Evolutionary conservation across 2,888 invertebrate species (phyloP).

Genomic region (Drosophila gaucha): DNA sequence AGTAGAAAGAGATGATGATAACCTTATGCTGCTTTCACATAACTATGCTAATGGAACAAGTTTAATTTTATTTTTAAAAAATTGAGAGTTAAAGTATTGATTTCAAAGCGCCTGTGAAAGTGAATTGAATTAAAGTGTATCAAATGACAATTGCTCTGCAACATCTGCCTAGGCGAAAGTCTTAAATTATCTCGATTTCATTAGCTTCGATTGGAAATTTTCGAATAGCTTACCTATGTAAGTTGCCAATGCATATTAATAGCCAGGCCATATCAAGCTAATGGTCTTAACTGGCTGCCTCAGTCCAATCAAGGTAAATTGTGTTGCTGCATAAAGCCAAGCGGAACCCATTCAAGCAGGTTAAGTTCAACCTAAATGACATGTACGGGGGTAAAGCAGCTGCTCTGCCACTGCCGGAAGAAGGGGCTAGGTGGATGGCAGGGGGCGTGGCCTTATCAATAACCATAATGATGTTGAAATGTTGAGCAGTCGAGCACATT

Average conservation of each 20-base stretch:
- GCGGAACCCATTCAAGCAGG: not conserved
- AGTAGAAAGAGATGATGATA: too few relatives aligned
- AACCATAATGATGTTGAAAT: slow-evolving; percentile 68
- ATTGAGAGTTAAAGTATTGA: too few relatives aligned
- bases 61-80: too few relatives aligned
- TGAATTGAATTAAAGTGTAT: too few relatives aligned
- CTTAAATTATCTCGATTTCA: too few relatives aligned
- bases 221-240: not conserved
- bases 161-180: too few relatives aligned
- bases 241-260: slow-evolving; percentile 9
- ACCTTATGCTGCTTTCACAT: too few relatives aligned
- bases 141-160: too few relatives aligned
- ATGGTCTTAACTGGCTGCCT: slow-evolving; percentile 14
- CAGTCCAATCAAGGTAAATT: slow-evolving; percentile 25
- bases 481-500: slow-evolving; percentile 46
- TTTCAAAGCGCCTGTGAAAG: too few relatives aligned
- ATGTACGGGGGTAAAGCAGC: not conserved
- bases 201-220: not conserved
- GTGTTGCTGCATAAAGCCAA: too few relatives aligned
- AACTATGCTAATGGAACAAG: too few relatives aligned
- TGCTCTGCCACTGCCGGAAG: not conserved
- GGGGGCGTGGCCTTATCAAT: slow-evolving; percentile 61
- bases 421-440: not conserved
- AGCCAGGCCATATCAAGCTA: too few relatives aligned
- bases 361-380: not conserved